These are phyloP conservation scores for Odontamblyopus rebecca DNA, from an alignment of 2,797 vertebrate species.

Conservation along the genomic window DNA sequence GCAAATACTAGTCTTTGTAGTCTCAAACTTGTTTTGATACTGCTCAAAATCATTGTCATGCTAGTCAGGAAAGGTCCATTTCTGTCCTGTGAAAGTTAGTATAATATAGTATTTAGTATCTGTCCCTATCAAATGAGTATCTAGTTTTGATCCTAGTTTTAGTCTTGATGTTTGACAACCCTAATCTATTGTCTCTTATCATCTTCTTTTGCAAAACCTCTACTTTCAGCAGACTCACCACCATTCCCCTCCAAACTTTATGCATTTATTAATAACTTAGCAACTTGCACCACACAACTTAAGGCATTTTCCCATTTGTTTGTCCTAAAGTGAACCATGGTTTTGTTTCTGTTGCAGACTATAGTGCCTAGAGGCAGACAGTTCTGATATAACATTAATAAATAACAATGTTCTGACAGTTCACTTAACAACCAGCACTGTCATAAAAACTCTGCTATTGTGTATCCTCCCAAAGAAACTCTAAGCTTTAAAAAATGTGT, in stretches of 20 bases:
- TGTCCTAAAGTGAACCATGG: neutral
- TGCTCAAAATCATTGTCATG: too few species aligned
- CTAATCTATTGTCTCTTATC: too few species aligned
- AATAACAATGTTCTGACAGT: slow-evolving; percentile 4
- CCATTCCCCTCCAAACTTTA: neutral
- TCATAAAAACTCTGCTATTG: slow-evolving; percentile 6
- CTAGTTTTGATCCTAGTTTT: too few species aligned
- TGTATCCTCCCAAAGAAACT: neutral
- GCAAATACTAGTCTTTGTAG: too few species aligned
- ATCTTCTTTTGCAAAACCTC: neutral
- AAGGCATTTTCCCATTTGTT: neutral
- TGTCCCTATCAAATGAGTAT: too few species aligned
- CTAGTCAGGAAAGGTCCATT: too few species aligned
- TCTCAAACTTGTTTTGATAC: too few species aligned
- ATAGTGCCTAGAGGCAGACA: neutral
- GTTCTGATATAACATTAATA: slow-evolving; percentile 1
- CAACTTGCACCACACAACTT: neutral
- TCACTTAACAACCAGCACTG: slow-evolving; percentile 1
- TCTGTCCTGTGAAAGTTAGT: too few species aligned
- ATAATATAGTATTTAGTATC: too few species aligned
- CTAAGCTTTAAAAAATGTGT: slow-evolving; percentile 3
- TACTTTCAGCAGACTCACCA: neutral
- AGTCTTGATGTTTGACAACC: too few species aligned
- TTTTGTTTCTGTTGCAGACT: slow-evolving; percentile 1
- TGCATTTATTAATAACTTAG: neutral